A percentile compares a stretch with the other conserved stretches of the same genome.
phyloP scores from a whole-genome alignment of 2,113 vertebrate species.

The Odocoileus hemionus region DNA sequence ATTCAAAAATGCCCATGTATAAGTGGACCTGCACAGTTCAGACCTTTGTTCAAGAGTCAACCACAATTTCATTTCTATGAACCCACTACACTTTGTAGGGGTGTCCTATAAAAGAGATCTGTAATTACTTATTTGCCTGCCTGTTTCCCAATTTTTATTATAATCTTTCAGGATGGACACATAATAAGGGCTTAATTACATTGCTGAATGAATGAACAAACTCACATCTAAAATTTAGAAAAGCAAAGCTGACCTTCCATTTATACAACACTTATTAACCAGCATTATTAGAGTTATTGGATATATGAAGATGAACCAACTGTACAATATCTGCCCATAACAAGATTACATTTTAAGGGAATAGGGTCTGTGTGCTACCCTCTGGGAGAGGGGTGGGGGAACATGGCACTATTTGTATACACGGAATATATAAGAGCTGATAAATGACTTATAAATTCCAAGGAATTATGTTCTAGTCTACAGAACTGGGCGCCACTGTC shows the following conservation, averaged over 20 bases:
- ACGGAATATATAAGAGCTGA: neutral
- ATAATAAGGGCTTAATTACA: neutral
- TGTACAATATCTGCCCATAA: neutral
- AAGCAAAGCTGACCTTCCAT: neutral
- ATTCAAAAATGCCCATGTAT: neutral
- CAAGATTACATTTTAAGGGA: neutral
- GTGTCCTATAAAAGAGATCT: neutral
- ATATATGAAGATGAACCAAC: neutral
- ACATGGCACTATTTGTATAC: neutral
- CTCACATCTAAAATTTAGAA: neutral
- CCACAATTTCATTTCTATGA: neutral
- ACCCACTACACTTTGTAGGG: neutral
- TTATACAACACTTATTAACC: neutral
- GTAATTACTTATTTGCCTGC: neutral
- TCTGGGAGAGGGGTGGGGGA: fast-evolving
- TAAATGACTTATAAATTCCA: neutral
- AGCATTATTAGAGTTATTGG: neutral
- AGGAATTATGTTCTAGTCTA: neutral
- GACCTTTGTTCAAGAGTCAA: neutral
- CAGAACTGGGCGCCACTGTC: neutral
- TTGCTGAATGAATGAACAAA: neutral
- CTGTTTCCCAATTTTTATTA: neutral
- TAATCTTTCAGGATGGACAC: neutral
- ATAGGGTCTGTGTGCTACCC: neutral
- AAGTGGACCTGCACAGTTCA: neutral